Conservation (phyloP, 35 echinoderm and acorn worm genomes). For the Heliocidaris tuberculata region DNA sequence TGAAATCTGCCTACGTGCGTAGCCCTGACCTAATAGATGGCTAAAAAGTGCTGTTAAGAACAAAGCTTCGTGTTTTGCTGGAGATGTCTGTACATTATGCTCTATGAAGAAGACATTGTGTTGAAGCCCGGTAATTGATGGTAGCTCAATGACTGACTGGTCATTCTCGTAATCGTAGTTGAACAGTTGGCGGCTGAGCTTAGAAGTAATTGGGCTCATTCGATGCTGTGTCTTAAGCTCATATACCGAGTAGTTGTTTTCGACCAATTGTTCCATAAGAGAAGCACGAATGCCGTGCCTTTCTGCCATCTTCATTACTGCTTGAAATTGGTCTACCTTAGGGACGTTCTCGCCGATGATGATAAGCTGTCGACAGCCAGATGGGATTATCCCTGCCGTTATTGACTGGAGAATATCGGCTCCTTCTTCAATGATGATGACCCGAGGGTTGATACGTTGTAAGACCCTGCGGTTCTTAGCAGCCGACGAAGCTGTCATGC, state of each 20-base stretch:
- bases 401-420: conserved; percentile 58
- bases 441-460: conserved; percentile 43
- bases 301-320: background rate
- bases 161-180: conserved; percentile 55
- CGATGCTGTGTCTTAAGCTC: conserved; percentile 33
- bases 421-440: conserved; percentile 58
- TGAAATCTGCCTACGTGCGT: conserved; percentile 58
- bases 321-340: background rate
- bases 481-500: conserved; percentile 79
- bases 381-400: background rate
- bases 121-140: conserved; percentile 55
- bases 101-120: conserved; percentile 75
- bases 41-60: conserved; percentile 54
- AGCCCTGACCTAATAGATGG: conserved; percentile 59
- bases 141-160: conserved; percentile 45
- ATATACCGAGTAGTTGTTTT: background rate
- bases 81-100: conserved; percentile 39
- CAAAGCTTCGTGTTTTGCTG: conserved; percentile 65
- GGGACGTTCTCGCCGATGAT: conserved; percentile 50
- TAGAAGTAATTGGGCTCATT: background rate
- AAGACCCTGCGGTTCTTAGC: conserved; percentile 27
- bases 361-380: conserved; percentile 46
- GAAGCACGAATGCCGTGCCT: background rate
- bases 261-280: background rate
- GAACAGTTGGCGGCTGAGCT: conserved; percentile 64